Evolutionary conservation across 2,113 vertebrate species (phyloP).

Genomic region (Vulpes vulpes): DNA sequence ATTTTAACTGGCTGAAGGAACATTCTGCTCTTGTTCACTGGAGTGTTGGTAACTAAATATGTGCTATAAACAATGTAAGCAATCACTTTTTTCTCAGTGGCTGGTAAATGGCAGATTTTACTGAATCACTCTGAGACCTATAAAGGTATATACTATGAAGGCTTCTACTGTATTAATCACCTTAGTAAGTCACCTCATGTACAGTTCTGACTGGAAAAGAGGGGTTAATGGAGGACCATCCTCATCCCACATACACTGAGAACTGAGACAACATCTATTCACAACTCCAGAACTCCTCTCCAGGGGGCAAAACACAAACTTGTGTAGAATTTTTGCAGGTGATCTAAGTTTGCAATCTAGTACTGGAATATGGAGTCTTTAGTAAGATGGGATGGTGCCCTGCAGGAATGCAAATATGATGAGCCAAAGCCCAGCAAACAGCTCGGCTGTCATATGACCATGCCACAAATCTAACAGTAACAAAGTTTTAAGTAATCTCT

Average conservation of each 20-base stretch:
- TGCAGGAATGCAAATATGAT: background rate
- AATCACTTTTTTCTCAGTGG: background rate
- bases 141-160: background rate
- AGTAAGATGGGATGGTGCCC: background rate
- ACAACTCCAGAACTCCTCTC: background rate
- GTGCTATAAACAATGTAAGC: background rate
- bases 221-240: background rate
- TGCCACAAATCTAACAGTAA: background rate
- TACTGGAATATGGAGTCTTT: background rate
- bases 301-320: background rate
- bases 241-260: background rate
- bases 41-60: background rate
- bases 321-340: background rate
- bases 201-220: background rate
- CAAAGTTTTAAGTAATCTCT: background rate
- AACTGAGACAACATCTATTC: background rate
- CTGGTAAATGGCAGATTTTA: background rate
- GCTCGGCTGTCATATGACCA: background rate
- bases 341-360: background rate
- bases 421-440: background rate
- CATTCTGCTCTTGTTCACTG: background rate
- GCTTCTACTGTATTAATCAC: background rate
- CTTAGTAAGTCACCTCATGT: background rate
- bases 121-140: background rate
- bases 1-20: background rate